Evolutionary conservation across 2,113 vertebrate genomes (phyloP), one percentile per base, ranked within the genome.

Genomic region (Hyperoodon ampullatus): DNA sequence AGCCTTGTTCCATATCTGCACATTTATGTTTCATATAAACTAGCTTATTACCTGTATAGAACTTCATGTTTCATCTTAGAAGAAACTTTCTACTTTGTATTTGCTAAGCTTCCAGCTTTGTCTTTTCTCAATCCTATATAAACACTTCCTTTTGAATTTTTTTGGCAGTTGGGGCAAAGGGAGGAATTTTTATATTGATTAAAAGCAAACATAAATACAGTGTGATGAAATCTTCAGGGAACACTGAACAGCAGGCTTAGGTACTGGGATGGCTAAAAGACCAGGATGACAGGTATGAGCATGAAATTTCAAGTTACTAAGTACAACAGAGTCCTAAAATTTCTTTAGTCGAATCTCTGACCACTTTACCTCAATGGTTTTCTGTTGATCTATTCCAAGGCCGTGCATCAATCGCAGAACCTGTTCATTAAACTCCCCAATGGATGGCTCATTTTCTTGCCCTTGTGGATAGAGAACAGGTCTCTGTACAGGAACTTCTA

Each of bases 341-440:
- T 47, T 68, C 91, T 96, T n/a, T 2, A 39, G 63, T 7, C 77
- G 78, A 28, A 78, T 50, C 35, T 63, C 77, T 10, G 12, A 11
- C 6, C 44, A 0, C 16, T 96, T 99, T 98, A 99, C 99, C 99
- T 99, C 99, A 65, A 99, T 95, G 1, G 99, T 99, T 98, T 99
- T 99, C 98, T 99, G 99, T 92, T 99, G 99, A 98, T 99, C 99
- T 81, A 99, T 99, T 93, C 99, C 99, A 83, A 99, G 99, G 98
- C 99, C 99, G 98, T 99, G 99, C 99, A 99, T 99, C 77, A 99
- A 97, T 71, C 99, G 98, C 30, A 99, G 98, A 72, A 99, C 99
- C 98, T 99, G 99, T 87, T 99, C 99, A 4, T 99, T 99, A 98
- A 99, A 99, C 88, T 99, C 99, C 3, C 99, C 99, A 10, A 99